These are phyloP conservation scores for Drosophila paulistorum DNA, from an alignment of 1,140 invertebrate species.

Conservation along the genomic window DNA sequence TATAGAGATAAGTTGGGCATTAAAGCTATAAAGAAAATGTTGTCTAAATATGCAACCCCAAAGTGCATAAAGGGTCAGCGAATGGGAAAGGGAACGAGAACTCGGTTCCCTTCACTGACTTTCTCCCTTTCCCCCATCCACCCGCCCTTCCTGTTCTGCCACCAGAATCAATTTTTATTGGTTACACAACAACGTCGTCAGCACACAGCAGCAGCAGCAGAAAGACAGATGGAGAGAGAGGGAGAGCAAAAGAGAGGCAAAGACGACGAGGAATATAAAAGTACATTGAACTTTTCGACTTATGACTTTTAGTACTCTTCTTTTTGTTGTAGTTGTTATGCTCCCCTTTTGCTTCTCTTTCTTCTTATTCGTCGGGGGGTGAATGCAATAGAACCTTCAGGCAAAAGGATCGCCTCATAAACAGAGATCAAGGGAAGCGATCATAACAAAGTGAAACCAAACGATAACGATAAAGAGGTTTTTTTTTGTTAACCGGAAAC, in stretches of 20 bases:
- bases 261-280: slow-evolving; percentile 20
- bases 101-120: slow-evolving; percentile 24
- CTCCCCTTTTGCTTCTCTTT: not conserved
- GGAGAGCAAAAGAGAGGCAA: not conserved
- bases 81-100: not conserved
- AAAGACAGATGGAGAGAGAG: not conserved
- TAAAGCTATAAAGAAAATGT: slow-evolving; percentile 44
- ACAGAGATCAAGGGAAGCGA: not conserved
- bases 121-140: slow-evolving; percentile 22
- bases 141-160: slow-evolving; percentile 29
- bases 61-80: slow-evolving; percentile 44
- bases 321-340: not conserved
- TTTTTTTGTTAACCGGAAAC: not conserved
- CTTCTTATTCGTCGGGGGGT: not conserved
- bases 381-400: not conserved
- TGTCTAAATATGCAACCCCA: slow-evolving; percentile 56
- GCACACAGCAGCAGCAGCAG: slow-evolving; percentile 14
- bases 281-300: slow-evolving; percentile 70
- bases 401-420: slow-evolving; percentile 4
- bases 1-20: slow-evolving; percentile 20
- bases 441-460: not conserved
- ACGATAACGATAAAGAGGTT: not conserved
- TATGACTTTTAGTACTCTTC: slow-evolving; percentile 72
- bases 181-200: slow-evolving; percentile 71
- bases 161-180: slow-evolving; percentile 80